phyloP scores from a whole-genome alignment of 1,140 invertebrate species.

The Tetragnatha versicolor region DNA sequence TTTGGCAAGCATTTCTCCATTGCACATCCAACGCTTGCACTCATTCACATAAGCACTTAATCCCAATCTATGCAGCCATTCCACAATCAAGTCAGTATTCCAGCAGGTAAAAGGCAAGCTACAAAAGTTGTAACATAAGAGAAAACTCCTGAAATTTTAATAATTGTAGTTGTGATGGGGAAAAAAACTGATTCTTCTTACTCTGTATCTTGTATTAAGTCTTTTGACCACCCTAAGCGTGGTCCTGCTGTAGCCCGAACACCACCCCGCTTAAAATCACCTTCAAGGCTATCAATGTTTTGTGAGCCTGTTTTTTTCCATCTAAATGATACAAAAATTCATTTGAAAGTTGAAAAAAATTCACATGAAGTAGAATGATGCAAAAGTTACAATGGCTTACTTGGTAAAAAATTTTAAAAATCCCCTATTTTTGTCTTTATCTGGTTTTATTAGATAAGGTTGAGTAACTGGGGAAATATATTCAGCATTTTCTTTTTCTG shows the following conservation, averaged over 20 bases:
- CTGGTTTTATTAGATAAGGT: constrained; percentile 39
- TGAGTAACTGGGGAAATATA: constrained; percentile 1
- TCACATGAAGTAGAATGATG: not conserved
- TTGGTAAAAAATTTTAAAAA: constrained; percentile 46
- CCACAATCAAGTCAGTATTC: constrained; percentile 82
- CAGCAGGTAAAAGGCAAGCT: constrained; percentile 72
- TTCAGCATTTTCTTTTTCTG: constrained; percentile 26
- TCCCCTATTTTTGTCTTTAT: constrained; percentile 35
- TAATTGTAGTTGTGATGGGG: not conserved
- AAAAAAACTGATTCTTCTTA: too few relatives aligned
- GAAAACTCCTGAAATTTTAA: not conserved
- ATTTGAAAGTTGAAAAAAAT: not conserved
- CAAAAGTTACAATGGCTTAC: not conserved
- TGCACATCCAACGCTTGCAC: constrained; percentile 80
- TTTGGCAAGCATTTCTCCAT: constrained; percentile 80
- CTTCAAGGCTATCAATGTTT: constrained; percentile 70
- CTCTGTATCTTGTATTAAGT: constrained; percentile 54
- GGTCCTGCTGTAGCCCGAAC: constrained; percentile 79
- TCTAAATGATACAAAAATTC: constrained; percentile 59
- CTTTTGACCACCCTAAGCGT: constrained; percentile 74
- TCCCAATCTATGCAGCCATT: constrained; percentile 88
- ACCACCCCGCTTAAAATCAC: constrained; percentile 75
- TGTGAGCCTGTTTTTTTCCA: constrained; percentile 77
- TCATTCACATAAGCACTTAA: constrained; percentile 82
- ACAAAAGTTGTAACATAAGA: not conserved